phyloP scores from a whole-genome alignment of 92 coral and sea anemone species.

The Ricordea florida region DNA sequence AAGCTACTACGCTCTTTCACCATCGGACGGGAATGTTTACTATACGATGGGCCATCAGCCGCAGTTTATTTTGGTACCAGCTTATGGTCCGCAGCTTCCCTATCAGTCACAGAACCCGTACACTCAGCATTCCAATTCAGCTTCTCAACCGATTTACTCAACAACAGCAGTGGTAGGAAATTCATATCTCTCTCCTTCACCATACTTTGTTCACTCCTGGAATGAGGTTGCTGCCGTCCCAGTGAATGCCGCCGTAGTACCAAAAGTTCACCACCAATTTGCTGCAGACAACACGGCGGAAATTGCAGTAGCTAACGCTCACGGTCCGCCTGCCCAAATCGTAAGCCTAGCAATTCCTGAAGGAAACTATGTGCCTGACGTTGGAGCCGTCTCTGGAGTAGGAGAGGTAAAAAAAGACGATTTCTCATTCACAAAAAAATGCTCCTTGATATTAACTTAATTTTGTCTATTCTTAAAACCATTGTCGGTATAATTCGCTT shows the following conservation, averaged over 20 bases:
- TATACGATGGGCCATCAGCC: conserved; percentile 62
- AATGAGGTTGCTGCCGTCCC: conserved; percentile 61
- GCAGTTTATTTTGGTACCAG: conserved; percentile 62
- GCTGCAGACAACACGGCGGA: conserved; percentile 53
- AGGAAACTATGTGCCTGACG: conserved; percentile 65
- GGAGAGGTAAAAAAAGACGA: conserved; percentile 28
- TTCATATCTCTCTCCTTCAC: conserved; percentile 57
- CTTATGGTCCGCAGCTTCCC: conserved; percentile 71
- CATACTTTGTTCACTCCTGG: conserved; percentile 63
- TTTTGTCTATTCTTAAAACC: neutral
- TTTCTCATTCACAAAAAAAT: too few relatives aligned
- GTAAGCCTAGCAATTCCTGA: conserved; percentile 73
- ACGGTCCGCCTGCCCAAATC: conserved; percentile 59
- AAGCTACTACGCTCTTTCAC: conserved; percentile 56
- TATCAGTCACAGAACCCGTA: conserved; percentile 73
- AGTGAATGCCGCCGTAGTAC: conserved; percentile 53
- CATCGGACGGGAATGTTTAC: conserved; percentile 69
- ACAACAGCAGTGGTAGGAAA: conserved; percentile 65
- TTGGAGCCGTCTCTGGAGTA: conserved; percentile 31
- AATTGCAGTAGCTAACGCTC: conserved; percentile 49
- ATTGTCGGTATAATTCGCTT: too few relatives aligned
- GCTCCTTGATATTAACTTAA: too few relatives aligned
- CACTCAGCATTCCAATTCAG: conserved; percentile 72
- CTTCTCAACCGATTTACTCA: conserved; percentile 65
- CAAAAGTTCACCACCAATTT: conserved; percentile 50